Evolutionary conservation across 1,140 invertebrate genomes (phyloP).

Genomic region (Brachionus angularis): DNA sequence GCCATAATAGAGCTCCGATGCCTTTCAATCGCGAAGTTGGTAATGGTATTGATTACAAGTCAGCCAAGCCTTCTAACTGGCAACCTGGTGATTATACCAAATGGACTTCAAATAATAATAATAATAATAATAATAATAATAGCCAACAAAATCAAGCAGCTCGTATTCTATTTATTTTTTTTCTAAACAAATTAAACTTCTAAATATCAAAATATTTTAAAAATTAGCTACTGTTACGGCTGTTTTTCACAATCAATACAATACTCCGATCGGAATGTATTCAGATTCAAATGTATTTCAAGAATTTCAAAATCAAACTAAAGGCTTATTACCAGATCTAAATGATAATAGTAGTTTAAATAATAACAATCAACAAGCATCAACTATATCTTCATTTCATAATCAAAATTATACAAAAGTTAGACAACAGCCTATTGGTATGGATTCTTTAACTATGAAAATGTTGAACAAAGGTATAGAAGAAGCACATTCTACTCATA

Average conservation of each 20-base stretch:
- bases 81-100: conserved; percentile 37
- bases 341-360: neutral
- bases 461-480: conserved; percentile 33
- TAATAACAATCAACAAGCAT: neutral
- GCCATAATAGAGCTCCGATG: conserved; percentile 42
- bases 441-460: neutral
- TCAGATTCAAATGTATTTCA: conserved; percentile 40
- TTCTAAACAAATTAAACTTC: neutral
- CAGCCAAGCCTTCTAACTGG: conserved; percentile 36
- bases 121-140: neutral
- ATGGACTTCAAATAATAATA: neutral
- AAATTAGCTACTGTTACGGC: conserved; percentile 25
- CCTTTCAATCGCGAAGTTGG: conserved; percentile 35
- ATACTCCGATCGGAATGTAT: conserved; percentile 41
- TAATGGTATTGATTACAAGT: conserved; percentile 23
- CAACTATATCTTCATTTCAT: neutral
- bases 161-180: neutral
- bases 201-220: neutral
- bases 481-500: conserved; percentile 15
- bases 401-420: neutral
- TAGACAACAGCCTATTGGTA: conserved; percentile 3
- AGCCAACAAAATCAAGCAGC: neutral
- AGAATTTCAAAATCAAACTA: conserved; percentile 43
- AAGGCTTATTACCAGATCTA: conserved; percentile 17
- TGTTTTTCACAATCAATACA: conserved; percentile 41